A percentile compares a stretch with the other conserved stretches of the same genome.
Evolutionary conservation across 1,140 invertebrate genomes (phyloP).

Genomic region (Piezodorus guildinii): DNA sequence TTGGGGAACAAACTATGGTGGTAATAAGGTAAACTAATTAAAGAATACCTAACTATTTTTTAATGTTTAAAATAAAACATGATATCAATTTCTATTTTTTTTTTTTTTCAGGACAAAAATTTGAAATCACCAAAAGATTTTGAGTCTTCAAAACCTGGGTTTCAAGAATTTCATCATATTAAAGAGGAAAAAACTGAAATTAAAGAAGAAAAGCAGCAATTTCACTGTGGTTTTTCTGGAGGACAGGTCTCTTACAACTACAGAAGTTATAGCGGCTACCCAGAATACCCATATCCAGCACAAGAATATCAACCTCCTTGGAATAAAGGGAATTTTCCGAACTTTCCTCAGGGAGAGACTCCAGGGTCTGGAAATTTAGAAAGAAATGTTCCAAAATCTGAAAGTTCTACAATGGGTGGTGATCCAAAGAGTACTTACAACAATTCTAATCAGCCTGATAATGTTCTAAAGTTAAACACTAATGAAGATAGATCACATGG

Average conservation of each 20-base stretch:
- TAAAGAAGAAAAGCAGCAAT: constrained; percentile 15
- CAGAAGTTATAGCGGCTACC: not conserved
- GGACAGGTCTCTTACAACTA: constrained; percentile 18
- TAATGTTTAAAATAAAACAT: too few species aligned
- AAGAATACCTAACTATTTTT: too few species aligned
- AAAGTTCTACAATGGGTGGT: too few species aligned
- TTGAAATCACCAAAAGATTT: constrained; percentile 3
- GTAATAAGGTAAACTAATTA: too few species aligned
- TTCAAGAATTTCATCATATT: constrained; percentile 5
- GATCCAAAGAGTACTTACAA: too few species aligned
- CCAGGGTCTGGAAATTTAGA: not conserved
- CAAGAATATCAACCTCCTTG: not conserved
- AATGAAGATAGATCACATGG: too few species aligned
- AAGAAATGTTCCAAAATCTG: too few species aligned
- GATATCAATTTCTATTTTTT: not conserved
- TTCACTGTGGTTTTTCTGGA: constrained; percentile 14
- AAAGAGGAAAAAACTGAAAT: not conserved
- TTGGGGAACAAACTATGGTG: too few species aligned
- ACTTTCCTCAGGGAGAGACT: not conserved
- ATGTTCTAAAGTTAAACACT: too few species aligned
- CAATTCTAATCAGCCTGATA: too few species aligned
- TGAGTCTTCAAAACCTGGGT: not conserved
- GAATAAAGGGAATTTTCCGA: not conserved
- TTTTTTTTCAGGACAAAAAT: constrained; percentile 4
- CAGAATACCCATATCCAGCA: not conserved